phyloP scores from a whole-genome alignment of 2,797 vertebrate genomes.

The Nannoperca obscura region DNA sequence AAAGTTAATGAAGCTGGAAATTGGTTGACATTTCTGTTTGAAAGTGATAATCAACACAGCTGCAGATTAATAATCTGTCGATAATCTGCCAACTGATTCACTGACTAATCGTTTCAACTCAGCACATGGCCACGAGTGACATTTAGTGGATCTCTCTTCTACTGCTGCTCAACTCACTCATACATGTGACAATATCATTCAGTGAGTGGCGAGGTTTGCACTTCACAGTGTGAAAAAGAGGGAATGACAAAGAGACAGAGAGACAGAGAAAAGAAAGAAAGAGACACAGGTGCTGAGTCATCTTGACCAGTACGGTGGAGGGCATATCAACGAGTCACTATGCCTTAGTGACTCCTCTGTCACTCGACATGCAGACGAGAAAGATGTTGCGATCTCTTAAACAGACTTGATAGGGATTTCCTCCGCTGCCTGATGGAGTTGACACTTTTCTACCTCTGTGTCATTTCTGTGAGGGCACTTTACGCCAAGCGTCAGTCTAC shows the following conservation, averaged over 20 bases:
- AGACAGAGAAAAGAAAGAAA: not conserved
- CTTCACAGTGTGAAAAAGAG: constrained; percentile 7
- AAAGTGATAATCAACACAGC: not conserved
- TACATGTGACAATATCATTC: constrained; percentile 10
- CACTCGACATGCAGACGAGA: constrained; percentile 48
- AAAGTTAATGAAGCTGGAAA: not conserved
- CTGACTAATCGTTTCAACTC: not conserved
- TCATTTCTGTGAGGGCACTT: constrained; percentile 71
- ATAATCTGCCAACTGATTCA: not conserved
- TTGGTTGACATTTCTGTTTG: not conserved
- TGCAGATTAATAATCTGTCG: no score
- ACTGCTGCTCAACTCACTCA: not conserved
- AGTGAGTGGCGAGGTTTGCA: not conserved
- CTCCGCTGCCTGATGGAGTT: constrained; percentile 69
- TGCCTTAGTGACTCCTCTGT: constrained; percentile 54
- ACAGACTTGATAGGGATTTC: constrained; percentile 73
- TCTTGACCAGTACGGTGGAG: constrained; percentile 41
- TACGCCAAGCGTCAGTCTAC: constrained; percentile 70
- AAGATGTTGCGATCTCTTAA: constrained; percentile 59
- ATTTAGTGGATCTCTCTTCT: not conserved
- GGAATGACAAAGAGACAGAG: constrained; percentile 22
- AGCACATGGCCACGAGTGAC: not conserved
- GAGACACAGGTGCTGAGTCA: constrained; percentile 66
- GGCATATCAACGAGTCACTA: constrained; percentile 28
- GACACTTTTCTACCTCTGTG: constrained; percentile 69